Conservation (phyloP, 64 coral and sea anemone species). For the Platygyra sinensis region DNA sequence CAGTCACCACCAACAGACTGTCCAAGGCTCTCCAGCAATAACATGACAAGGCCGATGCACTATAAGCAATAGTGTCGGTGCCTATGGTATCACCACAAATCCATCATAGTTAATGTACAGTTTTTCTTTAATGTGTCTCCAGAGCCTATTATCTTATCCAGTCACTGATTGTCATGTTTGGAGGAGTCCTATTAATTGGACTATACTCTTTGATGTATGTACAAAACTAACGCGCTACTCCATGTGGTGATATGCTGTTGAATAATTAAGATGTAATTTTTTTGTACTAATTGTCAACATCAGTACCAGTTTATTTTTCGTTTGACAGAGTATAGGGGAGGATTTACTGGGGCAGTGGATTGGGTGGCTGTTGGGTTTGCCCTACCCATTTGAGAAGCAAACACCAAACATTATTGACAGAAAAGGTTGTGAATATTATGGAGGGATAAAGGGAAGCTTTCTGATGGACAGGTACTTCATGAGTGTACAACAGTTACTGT, state of each 20-base stretch:
- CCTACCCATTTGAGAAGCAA: no score
- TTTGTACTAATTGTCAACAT: no score
- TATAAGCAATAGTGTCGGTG: conserved; percentile 95
- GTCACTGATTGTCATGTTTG: conserved; percentile 91
- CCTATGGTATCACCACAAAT: conserved; percentile 97
- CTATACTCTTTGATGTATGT: conserved; percentile 95
- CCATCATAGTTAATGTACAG: conserved; percentile 81
- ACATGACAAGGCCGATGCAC: conserved; percentile 93
- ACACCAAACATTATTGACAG: no score
- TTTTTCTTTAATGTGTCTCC: conserved; percentile 83
- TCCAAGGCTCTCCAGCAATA: conserved; percentile 95
- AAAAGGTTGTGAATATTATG: no score
- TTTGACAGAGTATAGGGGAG: no score
- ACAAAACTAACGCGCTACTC: conserved; percentile 87
- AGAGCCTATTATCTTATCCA: conserved; percentile 92
- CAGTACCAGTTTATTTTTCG: no score
- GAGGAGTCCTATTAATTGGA: conserved; percentile 91
- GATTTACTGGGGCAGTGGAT: no score
- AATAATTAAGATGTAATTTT: background rate
- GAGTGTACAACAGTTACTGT: no score
- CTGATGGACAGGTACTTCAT: no score
- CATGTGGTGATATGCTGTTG: conserved; percentile 81
- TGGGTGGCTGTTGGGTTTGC: no score
- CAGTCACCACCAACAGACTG: conserved; percentile 92
- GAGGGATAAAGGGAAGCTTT: no score